A percentile compares a stretch with the other conserved stretches of the same genome.
phyloP scores from a whole-genome alignment of 1,140 invertebrate genomes.

The Coelopa frigida region DNA sequence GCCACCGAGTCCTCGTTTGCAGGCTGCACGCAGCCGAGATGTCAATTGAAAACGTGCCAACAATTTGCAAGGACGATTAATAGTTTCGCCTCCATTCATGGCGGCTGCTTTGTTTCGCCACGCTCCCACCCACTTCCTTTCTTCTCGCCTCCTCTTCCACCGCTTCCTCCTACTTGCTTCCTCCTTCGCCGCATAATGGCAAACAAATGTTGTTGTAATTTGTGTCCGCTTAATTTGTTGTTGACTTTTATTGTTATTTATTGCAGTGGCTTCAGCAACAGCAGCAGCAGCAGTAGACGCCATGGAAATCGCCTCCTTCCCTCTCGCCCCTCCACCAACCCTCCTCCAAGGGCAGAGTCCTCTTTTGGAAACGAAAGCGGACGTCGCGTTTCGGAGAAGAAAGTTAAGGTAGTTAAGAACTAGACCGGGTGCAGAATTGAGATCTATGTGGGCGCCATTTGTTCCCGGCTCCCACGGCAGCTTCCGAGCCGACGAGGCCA shows the following conservation, averaged over 20 bases:
- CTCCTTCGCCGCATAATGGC: not conserved
- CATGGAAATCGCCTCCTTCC: no score
- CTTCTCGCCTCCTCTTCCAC: not conserved
- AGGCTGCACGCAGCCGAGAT: slow-evolving; percentile 18
- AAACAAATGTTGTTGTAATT: slow-evolving; percentile 1
- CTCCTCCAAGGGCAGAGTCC: no score
- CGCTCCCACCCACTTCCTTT: not conserved
- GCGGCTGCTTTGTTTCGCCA: not conserved
- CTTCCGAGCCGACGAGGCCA: no score
- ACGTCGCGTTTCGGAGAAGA: no score
- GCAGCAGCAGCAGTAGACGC: no score
- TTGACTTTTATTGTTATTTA: slow-evolving; percentile 16
- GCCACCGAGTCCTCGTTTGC: slow-evolving; percentile 4
- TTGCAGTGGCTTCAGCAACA: not conserved
- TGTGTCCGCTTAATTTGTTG: slow-evolving; percentile 15
- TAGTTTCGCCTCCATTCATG: slow-evolving; percentile 18
- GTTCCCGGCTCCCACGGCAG: no score
- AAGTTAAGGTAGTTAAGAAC: no score
- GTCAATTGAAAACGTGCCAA: slow-evolving; percentile 45
- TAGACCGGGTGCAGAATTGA: no score
- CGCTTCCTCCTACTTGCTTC: not conserved
- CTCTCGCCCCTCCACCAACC: no score
- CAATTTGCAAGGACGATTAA: slow-evolving; percentile 45
- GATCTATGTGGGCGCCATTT: no score
- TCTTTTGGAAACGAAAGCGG: no score